Conservation (phyloP, 2,113 vertebrate species). For the Mustelus asterias region DNA sequence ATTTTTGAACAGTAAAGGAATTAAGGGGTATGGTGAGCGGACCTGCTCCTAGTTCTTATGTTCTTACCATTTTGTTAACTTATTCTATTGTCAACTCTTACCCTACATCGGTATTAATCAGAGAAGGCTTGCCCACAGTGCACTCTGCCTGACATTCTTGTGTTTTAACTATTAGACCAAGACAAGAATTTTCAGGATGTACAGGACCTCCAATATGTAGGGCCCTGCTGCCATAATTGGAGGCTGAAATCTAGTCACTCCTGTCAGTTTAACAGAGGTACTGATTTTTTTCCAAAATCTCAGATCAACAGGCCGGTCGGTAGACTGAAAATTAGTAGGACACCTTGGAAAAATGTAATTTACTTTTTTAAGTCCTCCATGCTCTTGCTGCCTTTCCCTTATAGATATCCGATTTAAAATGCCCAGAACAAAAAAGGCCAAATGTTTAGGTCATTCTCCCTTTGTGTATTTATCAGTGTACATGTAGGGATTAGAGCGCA, state of each 20-base stretch:
- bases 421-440: neutral
- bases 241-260: neutral
- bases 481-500: neutral
- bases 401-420: neutral
- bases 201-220: neutral
- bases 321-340: neutral
- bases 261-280: neutral
- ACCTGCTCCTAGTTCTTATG: too few relatives aligned
- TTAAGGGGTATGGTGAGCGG: too few relatives aligned
- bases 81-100: neutral
- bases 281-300: neutral
- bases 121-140: neutral
- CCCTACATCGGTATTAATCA: neutral
- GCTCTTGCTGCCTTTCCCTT: neutral
- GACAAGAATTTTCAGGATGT: neutral
- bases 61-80: too few relatives aligned
- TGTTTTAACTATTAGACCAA: neutral
- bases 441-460: neutral
- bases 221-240: neutral
- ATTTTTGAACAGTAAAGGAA: too few relatives aligned
- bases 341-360: neutral
- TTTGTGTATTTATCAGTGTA: neutral
- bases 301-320: neutral
- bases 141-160: neutral
- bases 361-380: neutral